Conservation (phyloP, 2,113 vertebrate species). For the Lontra canadensis region DNA sequence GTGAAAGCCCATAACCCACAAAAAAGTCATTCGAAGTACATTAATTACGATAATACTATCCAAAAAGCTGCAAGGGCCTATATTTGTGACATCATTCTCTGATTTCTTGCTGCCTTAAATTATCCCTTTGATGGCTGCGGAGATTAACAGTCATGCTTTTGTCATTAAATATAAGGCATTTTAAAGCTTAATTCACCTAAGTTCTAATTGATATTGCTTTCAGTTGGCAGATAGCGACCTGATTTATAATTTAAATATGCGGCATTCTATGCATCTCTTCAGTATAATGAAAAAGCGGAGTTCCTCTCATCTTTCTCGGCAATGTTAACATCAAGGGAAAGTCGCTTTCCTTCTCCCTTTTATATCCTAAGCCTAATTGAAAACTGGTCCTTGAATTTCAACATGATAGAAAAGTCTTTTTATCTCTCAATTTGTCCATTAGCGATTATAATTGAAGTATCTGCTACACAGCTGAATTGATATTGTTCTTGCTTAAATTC, state of each 20-base stretch:
- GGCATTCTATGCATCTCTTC: constrained; percentile 87
- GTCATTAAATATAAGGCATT: constrained; percentile 91
- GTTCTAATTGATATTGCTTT: constrained; percentile 92
- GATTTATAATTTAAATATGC: constrained; percentile 93
- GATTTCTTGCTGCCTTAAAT: constrained; percentile 92
- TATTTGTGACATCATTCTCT: constrained; percentile 90
- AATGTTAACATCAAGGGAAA: constrained; percentile 90
- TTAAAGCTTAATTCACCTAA: constrained; percentile 88
- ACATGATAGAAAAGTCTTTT: constrained; percentile 89
- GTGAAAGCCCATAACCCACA: constrained; percentile 86
- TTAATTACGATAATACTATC: constrained; percentile 91
- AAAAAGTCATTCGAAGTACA: constrained; percentile 89
- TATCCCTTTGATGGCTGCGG: constrained; percentile 89
- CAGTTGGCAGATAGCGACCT: constrained; percentile 90
- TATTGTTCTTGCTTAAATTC: constrained; percentile 88
- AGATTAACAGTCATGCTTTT: constrained; percentile 91
- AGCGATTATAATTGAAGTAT: constrained; percentile 90
- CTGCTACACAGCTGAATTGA: constrained; percentile 86
- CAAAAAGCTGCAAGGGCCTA: constrained; percentile 89
- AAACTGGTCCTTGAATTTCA: constrained; percentile 91
- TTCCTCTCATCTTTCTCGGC: constrained; percentile 88
- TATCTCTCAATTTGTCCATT: constrained; percentile 91
- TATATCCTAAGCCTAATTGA: constrained; percentile 89
- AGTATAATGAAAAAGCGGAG: constrained; percentile 87
- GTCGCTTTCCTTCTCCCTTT: constrained; percentile 85